Percentiles rank a stretch among this genome's conserved stretches.
These are phyloP conservation scores for Dicrostonyx torquatus DNA, from an alignment of 2,797 vertebrate genomes.

Conservation along the genomic window DNA sequence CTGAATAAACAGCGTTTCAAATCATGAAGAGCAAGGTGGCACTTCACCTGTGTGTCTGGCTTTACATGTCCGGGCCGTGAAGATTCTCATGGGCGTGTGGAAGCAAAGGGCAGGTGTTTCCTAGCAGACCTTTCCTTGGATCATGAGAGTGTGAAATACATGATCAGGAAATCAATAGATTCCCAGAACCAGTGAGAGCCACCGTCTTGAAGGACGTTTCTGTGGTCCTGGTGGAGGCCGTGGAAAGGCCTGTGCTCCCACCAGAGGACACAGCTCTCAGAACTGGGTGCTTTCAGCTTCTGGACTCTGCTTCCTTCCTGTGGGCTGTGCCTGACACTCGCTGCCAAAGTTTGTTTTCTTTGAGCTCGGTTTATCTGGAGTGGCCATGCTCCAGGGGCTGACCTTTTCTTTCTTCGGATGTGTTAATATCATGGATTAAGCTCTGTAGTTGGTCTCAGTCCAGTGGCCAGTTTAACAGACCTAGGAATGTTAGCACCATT, in stretches of 20 bases:
- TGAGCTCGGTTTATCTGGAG: constrained; percentile 66
- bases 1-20: neutral
- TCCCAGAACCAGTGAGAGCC: neutral
- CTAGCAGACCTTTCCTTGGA: neutral
- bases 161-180: constrained; percentile 22
- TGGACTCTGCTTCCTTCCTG: constrained; percentile 31
- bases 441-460: constrained; percentile 16
- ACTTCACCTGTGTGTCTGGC: neutral
- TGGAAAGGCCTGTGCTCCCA: neutral
- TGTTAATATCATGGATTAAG: constrained; percentile 62
- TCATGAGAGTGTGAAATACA: neutral
- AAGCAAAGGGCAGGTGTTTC: constrained; percentile 7
- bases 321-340: neutral
- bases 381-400: constrained; percentile 36
- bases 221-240: neutral
- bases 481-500: constrained; percentile 36
- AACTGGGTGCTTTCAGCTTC: neutral
- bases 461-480: constrained; percentile 8
- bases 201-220: constrained; percentile 13
- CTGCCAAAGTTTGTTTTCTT: constrained; percentile 67
- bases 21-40: neutral
- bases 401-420: constrained; percentile 65
- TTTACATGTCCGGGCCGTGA: neutral
- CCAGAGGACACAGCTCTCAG: neutral
- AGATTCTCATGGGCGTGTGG: neutral